These are phyloP conservation scores for Archaeoteleia sp. DNA, from an alignment of 2,888 invertebrate species.

Conservation along the genomic window DNA sequence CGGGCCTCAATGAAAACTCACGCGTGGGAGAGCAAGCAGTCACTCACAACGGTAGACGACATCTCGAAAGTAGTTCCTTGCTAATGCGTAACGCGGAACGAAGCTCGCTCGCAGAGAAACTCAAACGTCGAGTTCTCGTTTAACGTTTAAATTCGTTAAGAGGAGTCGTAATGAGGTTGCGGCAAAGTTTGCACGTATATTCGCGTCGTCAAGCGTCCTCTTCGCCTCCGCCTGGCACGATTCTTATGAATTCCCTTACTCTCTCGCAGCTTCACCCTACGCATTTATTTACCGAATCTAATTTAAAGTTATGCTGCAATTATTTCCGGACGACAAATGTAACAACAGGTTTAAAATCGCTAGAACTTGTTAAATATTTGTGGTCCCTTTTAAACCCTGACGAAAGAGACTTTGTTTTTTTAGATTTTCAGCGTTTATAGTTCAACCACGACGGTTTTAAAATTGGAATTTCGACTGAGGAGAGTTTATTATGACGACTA, in stretches of 20 bases:
- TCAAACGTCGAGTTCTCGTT: slow-evolving; percentile 67
- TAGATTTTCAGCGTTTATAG: too few species aligned
- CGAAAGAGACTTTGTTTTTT: too few species aligned
- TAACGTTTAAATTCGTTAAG: slow-evolving; percentile 70
- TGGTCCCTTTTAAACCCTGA: neutral
- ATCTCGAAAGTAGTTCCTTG: slow-evolving; percentile 43
- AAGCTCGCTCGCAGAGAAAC: slow-evolving; percentile 56
- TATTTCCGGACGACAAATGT: slow-evolving; percentile 13
- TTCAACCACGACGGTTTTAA: too few species aligned
- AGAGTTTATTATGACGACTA: too few species aligned
- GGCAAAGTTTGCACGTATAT: slow-evolving; percentile 60
- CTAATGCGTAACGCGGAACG: slow-evolving; percentile 49
- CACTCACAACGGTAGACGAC: slow-evolving; percentile 43
- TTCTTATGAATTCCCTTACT: slow-evolving; percentile 42
- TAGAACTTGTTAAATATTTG: slow-evolving; percentile 4
- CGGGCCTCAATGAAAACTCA: slow-evolving; percentile 39
- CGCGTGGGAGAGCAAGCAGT: slow-evolving; percentile 39
- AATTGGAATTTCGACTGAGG: too few species aligned
- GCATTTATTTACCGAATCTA: slow-evolving; percentile 45
- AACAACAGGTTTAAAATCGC: slow-evolving; percentile 1
- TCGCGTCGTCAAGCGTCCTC: slow-evolving; percentile 49
- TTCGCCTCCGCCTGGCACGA: slow-evolving; percentile 38
- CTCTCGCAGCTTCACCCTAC: slow-evolving; percentile 32
- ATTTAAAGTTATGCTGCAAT: slow-evolving; percentile 50
- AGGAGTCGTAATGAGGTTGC: slow-evolving; percentile 68